Conservation (phyloP, 2,888 invertebrate species). For the Linnaemya tessellans region DNA sequence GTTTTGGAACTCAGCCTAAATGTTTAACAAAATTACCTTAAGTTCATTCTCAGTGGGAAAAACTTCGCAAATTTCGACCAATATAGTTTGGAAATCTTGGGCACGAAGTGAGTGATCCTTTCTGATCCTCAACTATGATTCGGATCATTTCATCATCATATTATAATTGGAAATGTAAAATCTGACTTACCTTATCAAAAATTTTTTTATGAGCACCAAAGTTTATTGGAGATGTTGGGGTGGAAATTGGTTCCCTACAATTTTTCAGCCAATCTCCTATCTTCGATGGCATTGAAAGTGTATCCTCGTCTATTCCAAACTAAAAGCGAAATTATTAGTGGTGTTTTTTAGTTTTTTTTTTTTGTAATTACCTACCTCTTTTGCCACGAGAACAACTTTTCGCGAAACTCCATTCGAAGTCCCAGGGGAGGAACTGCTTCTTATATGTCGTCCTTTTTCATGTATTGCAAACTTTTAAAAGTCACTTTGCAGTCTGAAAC, state of each 20-base stretch:
- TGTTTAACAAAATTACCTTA: too few species aligned
- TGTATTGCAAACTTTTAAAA: too few species aligned
- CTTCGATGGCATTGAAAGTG: conserved; percentile 9
- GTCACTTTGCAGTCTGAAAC: too few species aligned
- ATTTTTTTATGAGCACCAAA: not conserved
- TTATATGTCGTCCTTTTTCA: too few species aligned
- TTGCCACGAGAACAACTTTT: not conserved
- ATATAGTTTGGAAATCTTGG: conserved; percentile 8
- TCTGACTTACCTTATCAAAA: not conserved
- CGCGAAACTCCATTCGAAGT: too few species aligned
- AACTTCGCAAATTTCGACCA: conserved; percentile 3
- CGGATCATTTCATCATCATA: conserved; percentile 12
- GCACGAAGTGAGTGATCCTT: conserved; percentile 17
- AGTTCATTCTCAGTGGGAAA: not conserved
- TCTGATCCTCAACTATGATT: conserved; percentile 10
- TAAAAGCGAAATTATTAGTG: conserved; percentile 12
- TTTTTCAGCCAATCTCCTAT: conserved; percentile 2
- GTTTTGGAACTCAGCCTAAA: too few species aligned
- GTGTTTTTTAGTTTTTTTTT: not conserved
- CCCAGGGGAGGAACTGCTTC: too few species aligned
- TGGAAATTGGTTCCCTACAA: not conserved
- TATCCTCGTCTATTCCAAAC: conserved; percentile 22
- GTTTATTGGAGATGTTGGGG: not conserved
- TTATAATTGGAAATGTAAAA: too few species aligned
- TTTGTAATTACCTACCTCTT: conserved; percentile 6